These are phyloP conservation scores for Rhodophaea formosa DNA, from an alignment of 2,888 invertebrate genomes.

Conservation along the genomic window DNA sequence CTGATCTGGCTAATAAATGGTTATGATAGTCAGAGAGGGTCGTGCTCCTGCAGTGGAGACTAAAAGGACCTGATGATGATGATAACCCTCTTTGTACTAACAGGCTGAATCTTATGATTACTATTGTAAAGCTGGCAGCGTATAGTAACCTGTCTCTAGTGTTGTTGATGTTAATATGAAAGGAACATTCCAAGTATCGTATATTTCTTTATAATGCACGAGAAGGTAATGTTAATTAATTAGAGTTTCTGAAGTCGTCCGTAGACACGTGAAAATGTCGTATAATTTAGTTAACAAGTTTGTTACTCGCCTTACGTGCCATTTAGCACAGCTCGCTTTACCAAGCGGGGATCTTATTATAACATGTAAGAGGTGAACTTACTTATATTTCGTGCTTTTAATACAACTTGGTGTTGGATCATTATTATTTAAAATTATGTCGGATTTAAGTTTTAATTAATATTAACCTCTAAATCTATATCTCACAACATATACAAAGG, in stretches of 20 bases:
- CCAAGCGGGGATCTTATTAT: constrained; percentile 42
- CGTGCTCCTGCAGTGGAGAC: no score
- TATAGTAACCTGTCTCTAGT: no score
- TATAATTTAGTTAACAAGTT: constrained; percentile 58
- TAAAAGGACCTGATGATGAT: no score
- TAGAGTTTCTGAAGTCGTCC: constrained; percentile 43
- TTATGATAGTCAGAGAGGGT: no score
- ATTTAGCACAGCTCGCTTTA: constrained; percentile 46
- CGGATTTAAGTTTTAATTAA: no score
- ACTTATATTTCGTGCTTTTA: constrained; percentile 11
- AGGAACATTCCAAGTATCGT: background rate
- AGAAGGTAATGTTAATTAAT: constrained; percentile 47
- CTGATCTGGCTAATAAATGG: no score
- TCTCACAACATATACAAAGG: no score
- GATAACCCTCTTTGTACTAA: no score
- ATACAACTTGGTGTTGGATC: background rate
- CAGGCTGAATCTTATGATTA: no score
- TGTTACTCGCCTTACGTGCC: constrained; percentile 47
- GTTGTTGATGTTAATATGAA: no score
- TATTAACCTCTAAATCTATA: no score
- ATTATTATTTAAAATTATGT: background rate
- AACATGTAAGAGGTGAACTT: constrained; percentile 33
- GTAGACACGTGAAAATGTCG: constrained; percentile 44
- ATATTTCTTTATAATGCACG: background rate
- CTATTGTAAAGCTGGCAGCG: no score